These are phyloP conservation scores for Sus cebifrons DNA, from an alignment of 2,797 vertebrate genomes.

Conservation along the genomic window DNA sequence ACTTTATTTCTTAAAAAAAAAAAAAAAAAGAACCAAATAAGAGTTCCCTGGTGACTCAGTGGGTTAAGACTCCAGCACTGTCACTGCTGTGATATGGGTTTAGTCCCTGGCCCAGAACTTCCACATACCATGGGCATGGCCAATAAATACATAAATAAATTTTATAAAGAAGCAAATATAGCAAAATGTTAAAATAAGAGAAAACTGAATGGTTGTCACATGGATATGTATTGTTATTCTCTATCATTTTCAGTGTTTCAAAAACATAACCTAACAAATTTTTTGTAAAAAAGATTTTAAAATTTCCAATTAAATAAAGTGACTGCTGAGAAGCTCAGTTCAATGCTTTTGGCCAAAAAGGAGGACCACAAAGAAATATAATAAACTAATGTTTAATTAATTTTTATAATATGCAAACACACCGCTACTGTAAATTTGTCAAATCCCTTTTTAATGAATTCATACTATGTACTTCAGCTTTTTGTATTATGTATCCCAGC, in stretches of 20 bases:
- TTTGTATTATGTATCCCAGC: conserved; percentile 68
- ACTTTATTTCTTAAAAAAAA: not conserved
- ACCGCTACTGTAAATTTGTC: conserved; percentile 45
- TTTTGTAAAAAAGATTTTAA: not conserved
- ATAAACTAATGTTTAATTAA: conserved; percentile 68
- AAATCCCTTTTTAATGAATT: conserved; percentile 67
- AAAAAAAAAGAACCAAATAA: too few species aligned
- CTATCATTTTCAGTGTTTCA: not conserved
- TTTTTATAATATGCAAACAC: conserved; percentile 67
- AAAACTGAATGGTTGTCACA: not conserved
- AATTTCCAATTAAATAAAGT: conserved; percentile 22
- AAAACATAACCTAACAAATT: conserved; percentile 23
- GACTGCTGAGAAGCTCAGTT: conserved; percentile 2
- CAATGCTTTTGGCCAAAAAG: not conserved
- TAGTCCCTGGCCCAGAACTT: too few species aligned
- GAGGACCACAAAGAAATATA: conserved; percentile 10
- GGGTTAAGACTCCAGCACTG: too few species aligned
- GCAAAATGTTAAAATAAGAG: conserved; percentile 2
- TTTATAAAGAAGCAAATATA: not conserved
- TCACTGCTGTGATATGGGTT: too few species aligned
- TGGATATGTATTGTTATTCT: not conserved
- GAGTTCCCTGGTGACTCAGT: too few species aligned
- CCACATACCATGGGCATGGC: too few species aligned
- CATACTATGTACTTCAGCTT: conserved; percentile 13
- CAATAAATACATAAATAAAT: too few species aligned